Base-by-base conservation (phyloP, 2,113 vertebrate species). In the Formicarius rufipectus region DNA sequence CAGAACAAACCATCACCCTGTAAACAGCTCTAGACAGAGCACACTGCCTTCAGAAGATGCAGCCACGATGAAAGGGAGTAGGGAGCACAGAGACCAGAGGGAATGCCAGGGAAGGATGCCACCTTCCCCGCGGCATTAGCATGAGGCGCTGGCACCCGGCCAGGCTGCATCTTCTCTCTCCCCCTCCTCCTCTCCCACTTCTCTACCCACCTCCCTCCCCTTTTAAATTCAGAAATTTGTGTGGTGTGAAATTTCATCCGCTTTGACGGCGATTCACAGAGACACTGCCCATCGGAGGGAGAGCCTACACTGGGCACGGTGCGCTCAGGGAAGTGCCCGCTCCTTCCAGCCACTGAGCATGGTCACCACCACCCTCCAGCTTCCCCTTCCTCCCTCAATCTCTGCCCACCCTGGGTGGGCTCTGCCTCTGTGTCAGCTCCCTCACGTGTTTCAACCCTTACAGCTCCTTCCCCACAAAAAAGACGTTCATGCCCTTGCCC, bases 211-310 rank as follows among this genome's bases (percentile, higher is more conserved):
- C 78, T 87, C 93, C 89, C 52, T 95, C 80, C 76, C 73, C 73
- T 88, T 96, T 84, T 75, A 82, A 93, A 96, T 96, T 88, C 85
- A 90, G 55, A 84, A 87, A 94, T 82, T 68, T 82, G 80, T 79
- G 92, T 89, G 92, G 95, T 93, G 74, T 96, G 93, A 95, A 97
- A 88, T 90, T 31, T 90, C 83, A 39, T 84, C 72, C 56, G 59
- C 90, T 82, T 91, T 84, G 88, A 93, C 3, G 39, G 71, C 45
- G 4, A 95, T 92, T 95, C 85, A 55, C 47, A 44, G 90, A 77
- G 90, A 85, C 87, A 21, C 74, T 93, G 90, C 85, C 94, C 55
- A 53, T 72, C 6, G 12, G 84, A 92, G 64, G 63, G 73, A 93
- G 86, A 50, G 44, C 62, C 88, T 14, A 79, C 4, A 12, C 79